Conservation (phyloP, 2,888 invertebrate species). For the Habroteleia sp. region DNA sequence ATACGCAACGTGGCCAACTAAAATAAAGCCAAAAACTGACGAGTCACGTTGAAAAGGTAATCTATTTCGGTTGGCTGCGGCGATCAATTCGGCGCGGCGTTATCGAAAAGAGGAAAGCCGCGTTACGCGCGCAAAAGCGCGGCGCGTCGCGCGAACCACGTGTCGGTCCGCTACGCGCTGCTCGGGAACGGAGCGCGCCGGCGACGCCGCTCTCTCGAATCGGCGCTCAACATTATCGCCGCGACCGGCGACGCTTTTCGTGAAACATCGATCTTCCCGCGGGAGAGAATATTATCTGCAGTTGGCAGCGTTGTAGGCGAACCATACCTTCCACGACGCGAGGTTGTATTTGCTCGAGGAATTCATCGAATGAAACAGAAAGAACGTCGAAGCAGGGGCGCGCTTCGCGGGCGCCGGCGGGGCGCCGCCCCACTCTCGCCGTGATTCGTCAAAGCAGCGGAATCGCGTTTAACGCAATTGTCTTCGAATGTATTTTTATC, state of each 20-base stretch:
- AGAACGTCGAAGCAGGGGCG: conserved; percentile 58
- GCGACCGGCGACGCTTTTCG: conserved; percentile 38
- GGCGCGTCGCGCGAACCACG: conserved; percentile 35
- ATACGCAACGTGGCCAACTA: conserved; percentile 30
- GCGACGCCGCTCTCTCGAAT: conserved; percentile 25
- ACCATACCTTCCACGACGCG: conserved; percentile 56
- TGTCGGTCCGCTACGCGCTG: conserved; percentile 24
- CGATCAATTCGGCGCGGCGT: conserved; percentile 32
- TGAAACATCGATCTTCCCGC: conserved; percentile 51
- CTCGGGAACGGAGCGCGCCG: conserved; percentile 26
- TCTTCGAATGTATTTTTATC: too few species aligned
- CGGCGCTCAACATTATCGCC: conserved; percentile 18
- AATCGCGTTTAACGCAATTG: too few species aligned
- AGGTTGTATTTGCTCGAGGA: conserved; percentile 59
- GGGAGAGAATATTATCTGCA: conserved; percentile 46
- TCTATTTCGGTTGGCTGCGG: conserved; percentile 38
- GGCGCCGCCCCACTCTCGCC: background rate
- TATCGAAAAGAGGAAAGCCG: conserved; percentile 10
- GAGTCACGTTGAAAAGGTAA: conserved; percentile 49
- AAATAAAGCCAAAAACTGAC: conserved; percentile 48
- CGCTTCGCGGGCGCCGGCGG: conserved; percentile 39
- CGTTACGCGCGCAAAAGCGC: conserved; percentile 23
- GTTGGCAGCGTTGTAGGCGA: conserved; percentile 59
- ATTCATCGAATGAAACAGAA: conserved; percentile 64
- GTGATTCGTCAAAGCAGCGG: too few species aligned